Base-by-base conservation (phyloP, 1,140 invertebrate genomes). In the Cyrtorhinus lividipennis region DNA sequence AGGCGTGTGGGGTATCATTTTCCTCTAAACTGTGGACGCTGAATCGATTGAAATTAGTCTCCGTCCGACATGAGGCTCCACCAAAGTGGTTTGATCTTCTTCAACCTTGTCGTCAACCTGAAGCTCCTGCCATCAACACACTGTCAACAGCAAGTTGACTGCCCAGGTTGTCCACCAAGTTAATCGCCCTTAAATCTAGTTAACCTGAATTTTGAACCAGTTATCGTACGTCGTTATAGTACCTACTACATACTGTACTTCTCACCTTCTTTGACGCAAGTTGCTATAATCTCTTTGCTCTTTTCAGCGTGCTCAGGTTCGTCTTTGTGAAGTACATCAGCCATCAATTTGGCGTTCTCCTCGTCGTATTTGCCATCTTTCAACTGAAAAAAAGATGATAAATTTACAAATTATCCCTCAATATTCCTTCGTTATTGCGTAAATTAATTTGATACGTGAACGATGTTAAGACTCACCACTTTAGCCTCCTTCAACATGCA, bases 401-500 rank as follows among this genome's bases (percentile, higher is more conserved):
- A n/a, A 10, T 44, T 10, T n/a, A n/a, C 8, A 44, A 44, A n/a
- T 10, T 44, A n/a, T 44, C n/a, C 8, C 38, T 44, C n/a, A n/a
- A 8, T 10, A n/a, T 8, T 44, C 8, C 8, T 10, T 44, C n/a
- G 38, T n/a, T 10, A 48, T 3, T 23, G 10, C 24, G 23, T 20
- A 61, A 38, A 2, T 57, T 57, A 15, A 23, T 20, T 10, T 12
- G 22, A 56, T 24, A 57, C 20, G 2, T 13, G 25, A 62, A 56
- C 20, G 24, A 18, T 25, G 0, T 44, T 10, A 58, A 58, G 3
- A 61, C 60, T 61, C 56, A 64, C 63, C 12, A 64, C 56, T 61
- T 64, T 64, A 25, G 38, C 58, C 61, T 64, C 63, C 25, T 64
- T 57, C 22, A 64, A n/a, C 44, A 64, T 61, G 24, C 63, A 64